Conservation (phyloP, 2,888 invertebrate species). For the Erannis defoliaria region DNA sequence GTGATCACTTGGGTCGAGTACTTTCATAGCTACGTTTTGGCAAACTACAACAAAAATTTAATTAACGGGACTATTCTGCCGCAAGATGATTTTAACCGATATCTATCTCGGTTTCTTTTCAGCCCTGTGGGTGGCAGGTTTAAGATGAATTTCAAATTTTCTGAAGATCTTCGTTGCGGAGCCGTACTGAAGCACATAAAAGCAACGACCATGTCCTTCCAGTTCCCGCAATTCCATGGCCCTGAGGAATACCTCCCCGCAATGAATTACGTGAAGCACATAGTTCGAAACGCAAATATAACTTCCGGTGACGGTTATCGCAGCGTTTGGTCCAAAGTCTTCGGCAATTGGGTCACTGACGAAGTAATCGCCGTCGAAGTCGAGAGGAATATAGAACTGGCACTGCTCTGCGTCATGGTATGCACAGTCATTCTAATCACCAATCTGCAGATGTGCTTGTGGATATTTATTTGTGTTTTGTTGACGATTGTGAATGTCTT, state of each 20-base stretch:
- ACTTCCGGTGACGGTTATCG: slow-evolving; percentile 87
- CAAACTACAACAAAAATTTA: slow-evolving; percentile 81
- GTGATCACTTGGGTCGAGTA: slow-evolving; percentile 88
- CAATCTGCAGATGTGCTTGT: slow-evolving; percentile 91
- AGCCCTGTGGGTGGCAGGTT: slow-evolving; percentile 90
- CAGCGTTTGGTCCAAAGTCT: slow-evolving; percentile 90
- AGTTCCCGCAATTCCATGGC: slow-evolving; percentile 86
- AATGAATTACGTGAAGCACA: slow-evolving; percentile 88
- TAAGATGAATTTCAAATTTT: slow-evolving; percentile 89
- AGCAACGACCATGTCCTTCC: slow-evolving; percentile 88
- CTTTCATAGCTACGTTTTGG: slow-evolving; percentile 88
- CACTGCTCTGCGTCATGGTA: slow-evolving; percentile 92
- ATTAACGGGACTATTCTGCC: slow-evolving; percentile 80
- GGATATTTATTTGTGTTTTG: slow-evolving; percentile 92
- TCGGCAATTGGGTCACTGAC: slow-evolving; percentile 92
- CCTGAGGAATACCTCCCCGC: slow-evolving; percentile 91
- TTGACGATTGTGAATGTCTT: slow-evolving; percentile 91
- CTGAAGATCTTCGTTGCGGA: slow-evolving; percentile 88
- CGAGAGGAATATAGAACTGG: slow-evolving; percentile 91
- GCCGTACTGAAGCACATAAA: slow-evolving; percentile 84
- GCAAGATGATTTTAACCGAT: slow-evolving; percentile 86
- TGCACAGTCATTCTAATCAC: slow-evolving; percentile 92
- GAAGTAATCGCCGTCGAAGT: slow-evolving; percentile 92
- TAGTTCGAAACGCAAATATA: slow-evolving; percentile 86
- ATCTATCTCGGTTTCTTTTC: slow-evolving; percentile 90